Percentiles rank a stretch among this genome's conserved stretches.
phyloP scores from a whole-genome alignment of 2,113 vertebrate species.

The Noctilio leporinus region DNA sequence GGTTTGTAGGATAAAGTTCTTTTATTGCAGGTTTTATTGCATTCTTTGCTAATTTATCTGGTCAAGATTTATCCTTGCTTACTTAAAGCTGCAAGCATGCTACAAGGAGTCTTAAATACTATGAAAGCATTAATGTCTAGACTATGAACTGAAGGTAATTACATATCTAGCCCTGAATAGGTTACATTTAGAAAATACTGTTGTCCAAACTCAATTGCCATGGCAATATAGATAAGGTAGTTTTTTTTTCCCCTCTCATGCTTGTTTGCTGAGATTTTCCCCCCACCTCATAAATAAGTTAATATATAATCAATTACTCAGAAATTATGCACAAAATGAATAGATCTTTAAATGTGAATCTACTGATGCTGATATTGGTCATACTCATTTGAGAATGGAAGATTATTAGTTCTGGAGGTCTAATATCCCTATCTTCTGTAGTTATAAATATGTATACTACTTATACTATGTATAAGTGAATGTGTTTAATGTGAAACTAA shows the following conservation, averaged over 20 bases:
- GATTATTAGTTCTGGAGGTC: background rate
- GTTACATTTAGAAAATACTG: conserved; percentile 92
- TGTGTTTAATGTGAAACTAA: background rate
- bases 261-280: conserved; percentile 47
- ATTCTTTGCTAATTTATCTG: conserved; percentile 99
- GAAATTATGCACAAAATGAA: conserved; percentile 50
- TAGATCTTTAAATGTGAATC: conserved; percentile 32
- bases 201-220: conserved; percentile 92
- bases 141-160: conserved; percentile 98
- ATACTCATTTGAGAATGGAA: background rate
- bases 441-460: background rate
- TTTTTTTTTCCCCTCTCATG: background rate
- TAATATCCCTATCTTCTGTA: conserved; percentile 25
- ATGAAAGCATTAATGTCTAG: conserved; percentile 98
- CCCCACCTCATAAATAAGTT: conserved; percentile 23
- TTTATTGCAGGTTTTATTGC: conserved; percentile 99
- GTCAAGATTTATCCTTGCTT: conserved; percentile 95
- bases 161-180: conserved; percentile 98
- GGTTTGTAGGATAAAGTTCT: conserved; percentile 98
- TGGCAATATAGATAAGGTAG: conserved; percentile 85
- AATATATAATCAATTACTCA: conserved; percentile 6
- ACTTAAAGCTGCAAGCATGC: conserved; percentile 90
- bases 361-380: background rate
- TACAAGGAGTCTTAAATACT: conserved; percentile 99
- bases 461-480: too few species aligned